Percentiles rank a stretch among this genome's conserved stretches.
Evolutionary conservation across 2,888 invertebrate genomes (phyloP).

Genomic region (Scelioninae gen. 2): DNA sequence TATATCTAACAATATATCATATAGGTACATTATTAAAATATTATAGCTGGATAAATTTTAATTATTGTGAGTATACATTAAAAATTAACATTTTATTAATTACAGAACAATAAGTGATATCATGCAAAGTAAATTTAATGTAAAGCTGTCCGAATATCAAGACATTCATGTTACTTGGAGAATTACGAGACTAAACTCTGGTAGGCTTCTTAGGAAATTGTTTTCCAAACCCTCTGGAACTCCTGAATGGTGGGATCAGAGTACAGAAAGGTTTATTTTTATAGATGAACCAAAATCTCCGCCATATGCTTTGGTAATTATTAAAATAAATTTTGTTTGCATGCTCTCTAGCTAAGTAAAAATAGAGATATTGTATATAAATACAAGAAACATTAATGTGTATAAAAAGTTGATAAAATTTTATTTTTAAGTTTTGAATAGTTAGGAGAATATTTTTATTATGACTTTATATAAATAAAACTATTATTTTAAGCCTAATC

Average conservation of each 20-base stretch:
- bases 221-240: constrained; percentile 85
- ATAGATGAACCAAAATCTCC: constrained; percentile 84
- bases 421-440: no score
- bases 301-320: constrained; percentile 80
- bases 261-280: constrained; percentile 85
- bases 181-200: constrained; percentile 86
- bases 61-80: no score
- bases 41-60: no score
- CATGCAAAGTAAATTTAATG: constrained; percentile 64
- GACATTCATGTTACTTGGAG: constrained; percentile 79
- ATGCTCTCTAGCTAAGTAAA: no score
- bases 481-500: constrained; percentile 78
- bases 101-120: constrained; percentile 66
- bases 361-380: neutral
- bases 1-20: constrained; percentile 69
- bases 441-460: no score
- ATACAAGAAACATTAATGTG: no score
- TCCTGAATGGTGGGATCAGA: constrained; percentile 82
- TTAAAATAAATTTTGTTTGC: constrained; percentile 46
- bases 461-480: constrained; percentile 1
- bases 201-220: constrained; percentile 82
- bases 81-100: constrained; percentile 55
- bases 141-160: constrained; percentile 63
- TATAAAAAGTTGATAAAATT: no score
- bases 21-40: no score